A percentile compares a stretch with the other conserved stretches of the same genome.
Evolutionary conservation across 2,888 invertebrate genomes (phyloP).

Genomic region (Cantharis rufa): DNA sequence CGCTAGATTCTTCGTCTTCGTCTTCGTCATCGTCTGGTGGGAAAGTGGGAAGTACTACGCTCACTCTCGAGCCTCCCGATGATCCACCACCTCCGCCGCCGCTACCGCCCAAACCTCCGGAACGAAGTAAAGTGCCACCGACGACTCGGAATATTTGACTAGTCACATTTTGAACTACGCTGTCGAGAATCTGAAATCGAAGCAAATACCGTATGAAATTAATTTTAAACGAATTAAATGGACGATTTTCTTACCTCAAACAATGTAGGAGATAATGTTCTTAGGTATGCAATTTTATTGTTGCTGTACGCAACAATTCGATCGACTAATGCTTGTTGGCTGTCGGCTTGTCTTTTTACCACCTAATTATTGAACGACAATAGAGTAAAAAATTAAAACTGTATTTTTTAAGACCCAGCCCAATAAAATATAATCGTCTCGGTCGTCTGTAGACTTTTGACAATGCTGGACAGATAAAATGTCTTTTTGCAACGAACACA

Average conservation of each 20-base stretch:
- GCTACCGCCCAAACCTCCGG: constrained; percentile 61
- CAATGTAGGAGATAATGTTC: constrained; percentile 51
- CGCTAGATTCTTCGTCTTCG: constrained; percentile 58
- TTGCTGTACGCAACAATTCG: constrained; percentile 35
- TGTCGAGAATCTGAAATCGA: constrained; percentile 67
- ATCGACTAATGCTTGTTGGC: constrained; percentile 5
- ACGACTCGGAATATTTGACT: constrained; percentile 74
- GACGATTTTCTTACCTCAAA: constrained; percentile 49
- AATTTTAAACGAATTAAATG: background rate
- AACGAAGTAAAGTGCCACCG: constrained; percentile 72
- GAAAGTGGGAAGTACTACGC: constrained; percentile 69
- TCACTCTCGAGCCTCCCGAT: constrained; percentile 59
- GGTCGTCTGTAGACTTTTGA: constrained; percentile 40
- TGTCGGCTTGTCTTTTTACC: constrained; percentile 19
- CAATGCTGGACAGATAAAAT: constrained; percentile 21
- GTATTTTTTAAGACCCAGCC: constrained; percentile 2
- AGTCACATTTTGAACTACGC: constrained; percentile 76
- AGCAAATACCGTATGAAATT: background rate
- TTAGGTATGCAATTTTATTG: constrained; percentile 50
- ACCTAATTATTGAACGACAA: constrained; percentile 20
- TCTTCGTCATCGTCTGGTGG: constrained; percentile 70
- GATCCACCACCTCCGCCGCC: constrained; percentile 53
- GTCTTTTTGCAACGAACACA: background rate
- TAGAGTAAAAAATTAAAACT: background rate
- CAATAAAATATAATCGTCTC: constrained; percentile 14